A percentile compares a stretch with the other conserved stretches of the same genome.
Conservation (phyloP, 2,888 invertebrate genomes). For the Synanthedon andrenaeformis region DNA sequence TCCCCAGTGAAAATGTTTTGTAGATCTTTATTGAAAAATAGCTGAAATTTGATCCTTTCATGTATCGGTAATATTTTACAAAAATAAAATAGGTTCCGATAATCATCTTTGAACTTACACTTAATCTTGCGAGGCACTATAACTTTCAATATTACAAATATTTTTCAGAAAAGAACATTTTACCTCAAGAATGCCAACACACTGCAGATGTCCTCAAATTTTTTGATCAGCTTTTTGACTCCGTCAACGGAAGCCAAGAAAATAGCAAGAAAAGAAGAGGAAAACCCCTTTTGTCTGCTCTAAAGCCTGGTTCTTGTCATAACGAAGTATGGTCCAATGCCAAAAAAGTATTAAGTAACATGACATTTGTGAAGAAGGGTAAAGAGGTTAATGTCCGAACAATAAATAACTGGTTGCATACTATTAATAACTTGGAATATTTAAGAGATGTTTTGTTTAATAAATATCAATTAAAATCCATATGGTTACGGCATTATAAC, state of each 20-base stretch:
- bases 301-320: not conserved
- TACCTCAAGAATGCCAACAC: constrained; percentile 1
- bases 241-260: not conserved
- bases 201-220: constrained; percentile 1
- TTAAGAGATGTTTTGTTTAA: constrained; percentile 2
- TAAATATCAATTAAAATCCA: constrained; percentile 3
- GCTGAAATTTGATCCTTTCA: too few species aligned
- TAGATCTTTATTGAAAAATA: too few species aligned
- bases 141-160: too few species aligned
- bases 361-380: not conserved
- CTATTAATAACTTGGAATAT: constrained; percentile 1
- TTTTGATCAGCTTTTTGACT: not conserved
- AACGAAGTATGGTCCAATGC: not conserved
- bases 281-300: not conserved
- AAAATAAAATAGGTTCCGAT: too few species aligned
- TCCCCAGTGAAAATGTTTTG: too few species aligned
- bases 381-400: not conserved
- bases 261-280: not conserved
- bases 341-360: not conserved
- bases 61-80: too few species aligned
- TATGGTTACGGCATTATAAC: constrained; percentile 4
- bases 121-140: too few species aligned
- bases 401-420: not conserved
- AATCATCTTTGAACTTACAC: too few species aligned
- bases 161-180: not conserved